Percentiles rank a stretch among this genome's conserved stretches.
Conservation (phyloP, 1,140 invertebrate species). For the Samia ricini region DNA sequence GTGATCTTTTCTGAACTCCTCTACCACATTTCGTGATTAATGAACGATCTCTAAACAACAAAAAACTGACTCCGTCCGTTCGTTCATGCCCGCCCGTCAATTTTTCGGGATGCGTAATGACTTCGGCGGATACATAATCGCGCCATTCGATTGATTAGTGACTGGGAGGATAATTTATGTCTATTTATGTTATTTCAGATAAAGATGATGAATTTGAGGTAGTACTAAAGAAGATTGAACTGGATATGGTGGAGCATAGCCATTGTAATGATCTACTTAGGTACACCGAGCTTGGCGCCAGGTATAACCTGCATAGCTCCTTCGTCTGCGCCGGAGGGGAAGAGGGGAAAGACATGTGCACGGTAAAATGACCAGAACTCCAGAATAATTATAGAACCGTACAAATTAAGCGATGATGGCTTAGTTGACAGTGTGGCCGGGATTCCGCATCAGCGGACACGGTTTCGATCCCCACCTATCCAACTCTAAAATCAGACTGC, state of each 20-base stretch:
- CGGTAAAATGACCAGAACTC: slow-evolving; percentile 37
- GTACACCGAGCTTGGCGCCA: slow-evolving; percentile 79
- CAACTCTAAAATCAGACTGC: no score
- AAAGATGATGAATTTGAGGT: slow-evolving; percentile 81
- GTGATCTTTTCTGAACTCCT: no score
- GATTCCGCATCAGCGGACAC: no score
- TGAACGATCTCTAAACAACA: neutral
- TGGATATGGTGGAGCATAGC: slow-evolving; percentile 73
- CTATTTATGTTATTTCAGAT: slow-evolving; percentile 77
- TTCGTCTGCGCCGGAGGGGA: slow-evolving; percentile 89
- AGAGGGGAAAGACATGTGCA: slow-evolving; percentile 82
- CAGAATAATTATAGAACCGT: neutral
- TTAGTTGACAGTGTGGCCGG: no score
- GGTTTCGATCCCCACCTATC: no score
- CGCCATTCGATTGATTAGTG: no score
- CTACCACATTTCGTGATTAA: neutral
- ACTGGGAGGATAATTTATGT: no score
- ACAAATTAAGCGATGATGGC: no score
- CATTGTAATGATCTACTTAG: slow-evolving; percentile 71
- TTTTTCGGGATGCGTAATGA: no score
- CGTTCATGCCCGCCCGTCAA: no score
- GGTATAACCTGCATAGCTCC: slow-evolving; percentile 82
- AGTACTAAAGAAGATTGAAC: slow-evolving; percentile 81
- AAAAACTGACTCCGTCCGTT: no score
- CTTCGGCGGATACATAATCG: no score